Percentiles rank a stretch among this genome's conserved stretches.
Conservation (phyloP, 2,797 vertebrate species). For the Perodicticus potto region DNA sequence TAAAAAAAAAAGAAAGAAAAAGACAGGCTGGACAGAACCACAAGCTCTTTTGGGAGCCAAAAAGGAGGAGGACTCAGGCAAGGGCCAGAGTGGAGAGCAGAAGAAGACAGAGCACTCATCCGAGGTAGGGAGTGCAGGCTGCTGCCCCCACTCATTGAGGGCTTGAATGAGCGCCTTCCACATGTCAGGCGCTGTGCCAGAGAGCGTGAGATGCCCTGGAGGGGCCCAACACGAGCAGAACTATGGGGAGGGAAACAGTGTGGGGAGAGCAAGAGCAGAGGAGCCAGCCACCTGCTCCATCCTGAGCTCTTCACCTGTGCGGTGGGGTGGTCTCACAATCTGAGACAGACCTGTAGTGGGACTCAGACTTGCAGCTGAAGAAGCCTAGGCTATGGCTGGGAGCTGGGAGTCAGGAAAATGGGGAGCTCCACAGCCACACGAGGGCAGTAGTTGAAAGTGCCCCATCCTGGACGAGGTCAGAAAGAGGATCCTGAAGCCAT, state of each 20-base stretch:
- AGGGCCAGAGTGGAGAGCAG: background rate
- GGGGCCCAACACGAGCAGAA: background rate
- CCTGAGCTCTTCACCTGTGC: background rate
- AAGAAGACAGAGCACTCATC: background rate
- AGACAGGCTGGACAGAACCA: background rate
- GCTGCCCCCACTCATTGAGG: background rate
- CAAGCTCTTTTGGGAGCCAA: background rate
- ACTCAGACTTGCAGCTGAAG: background rate
- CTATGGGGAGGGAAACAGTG: rapidly evolving
- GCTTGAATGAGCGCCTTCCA: background rate
- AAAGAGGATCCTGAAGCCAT: background rate
- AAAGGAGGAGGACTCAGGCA: background rate
- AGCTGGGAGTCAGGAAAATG: background rate
- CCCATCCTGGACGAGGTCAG: background rate
- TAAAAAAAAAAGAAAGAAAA: background rate
- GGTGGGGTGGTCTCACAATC: background rate
- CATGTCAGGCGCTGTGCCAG: background rate
- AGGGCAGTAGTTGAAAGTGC: background rate
- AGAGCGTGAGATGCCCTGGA: background rate
- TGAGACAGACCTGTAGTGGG: background rate
- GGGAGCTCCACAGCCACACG: background rate
- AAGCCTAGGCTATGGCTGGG: background rate
- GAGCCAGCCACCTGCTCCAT: background rate
- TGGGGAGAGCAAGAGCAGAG: background rate
- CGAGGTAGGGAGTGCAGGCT: background rate